phyloP scores from a whole-genome alignment of 2,113 vertebrate species.

The Mobula birostris region DNA sequence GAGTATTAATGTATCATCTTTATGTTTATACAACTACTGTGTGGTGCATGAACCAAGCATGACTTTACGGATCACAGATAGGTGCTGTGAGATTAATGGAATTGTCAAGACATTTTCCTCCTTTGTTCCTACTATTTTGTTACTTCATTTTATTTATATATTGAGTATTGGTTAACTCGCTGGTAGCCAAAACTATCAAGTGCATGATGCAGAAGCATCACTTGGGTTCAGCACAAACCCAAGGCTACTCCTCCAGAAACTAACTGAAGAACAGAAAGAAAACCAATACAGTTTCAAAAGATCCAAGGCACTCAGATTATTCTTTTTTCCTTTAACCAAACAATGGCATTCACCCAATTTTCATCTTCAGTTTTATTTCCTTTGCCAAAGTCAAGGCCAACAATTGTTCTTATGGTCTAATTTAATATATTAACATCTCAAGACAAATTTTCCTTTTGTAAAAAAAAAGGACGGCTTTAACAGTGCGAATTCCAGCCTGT shows the following conservation, averaged over 20 bases:
- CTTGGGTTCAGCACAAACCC: conserved; percentile 26
- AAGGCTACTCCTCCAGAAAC: conserved; percentile 33
- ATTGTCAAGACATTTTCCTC: conserved; percentile 22
- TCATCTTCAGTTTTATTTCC: conserved; percentile 52
- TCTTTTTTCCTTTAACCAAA: conserved; percentile 67
- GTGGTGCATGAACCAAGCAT: conserved; percentile 72
- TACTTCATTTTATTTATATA: conserved; percentile 19
- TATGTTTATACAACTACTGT: conserved; percentile 52
- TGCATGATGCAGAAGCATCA: conserved; percentile 5
- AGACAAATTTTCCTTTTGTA: conserved; percentile 57
- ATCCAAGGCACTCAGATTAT: conserved; percentile 94
- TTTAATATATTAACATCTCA: conserved; percentile 67
- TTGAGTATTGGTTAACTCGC: conserved; percentile 24
- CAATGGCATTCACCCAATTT: conserved; percentile 72
- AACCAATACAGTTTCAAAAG: conserved; percentile 73
- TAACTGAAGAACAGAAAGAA: conserved; percentile 70
- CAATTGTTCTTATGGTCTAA: conserved; percentile 63
- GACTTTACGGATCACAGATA: conserved; percentile 44
- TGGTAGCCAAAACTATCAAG: not conserved
- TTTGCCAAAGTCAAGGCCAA: conserved; percentile 72
- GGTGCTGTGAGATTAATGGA: not conserved
- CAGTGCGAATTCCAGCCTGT: conserved; percentile 76
- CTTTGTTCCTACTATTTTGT: not conserved
- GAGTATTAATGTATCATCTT: conserved; percentile 40
- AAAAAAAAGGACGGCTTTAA: conserved; percentile 19